Evolutionary conservation across 2,113 vertebrate species (phyloP).

Genomic region (Albula goreensis): DNA sequence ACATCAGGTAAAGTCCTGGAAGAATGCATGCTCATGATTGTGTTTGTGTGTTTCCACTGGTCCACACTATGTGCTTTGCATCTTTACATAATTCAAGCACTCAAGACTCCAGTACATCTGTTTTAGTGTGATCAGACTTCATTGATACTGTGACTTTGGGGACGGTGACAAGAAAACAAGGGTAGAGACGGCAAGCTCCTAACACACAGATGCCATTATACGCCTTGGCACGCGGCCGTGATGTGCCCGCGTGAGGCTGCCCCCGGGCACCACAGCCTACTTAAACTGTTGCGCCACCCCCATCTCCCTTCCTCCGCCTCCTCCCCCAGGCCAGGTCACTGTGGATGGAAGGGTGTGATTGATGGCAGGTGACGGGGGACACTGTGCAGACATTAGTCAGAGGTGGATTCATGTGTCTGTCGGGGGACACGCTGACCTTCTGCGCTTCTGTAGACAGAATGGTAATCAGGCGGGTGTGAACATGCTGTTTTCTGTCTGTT

Average conservation of each 20-base stretch:
- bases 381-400: neutral
- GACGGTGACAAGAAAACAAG: neutral
- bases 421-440: neutral
- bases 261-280: neutral
- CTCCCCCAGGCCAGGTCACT: neutral
- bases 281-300: neutral
- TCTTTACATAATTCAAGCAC: neutral
- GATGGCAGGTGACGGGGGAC: neutral
- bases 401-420: neutral
- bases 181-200: neutral
- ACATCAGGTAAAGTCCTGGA: conserved; percentile 79
- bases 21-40: neutral
- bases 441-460: neutral
- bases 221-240: neutral
- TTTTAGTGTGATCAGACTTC: neutral
- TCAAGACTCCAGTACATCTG: neutral
- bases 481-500: neutral
- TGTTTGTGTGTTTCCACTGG: conserved; percentile 8
- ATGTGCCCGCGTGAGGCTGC: neutral
- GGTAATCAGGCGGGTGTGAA: neutral
- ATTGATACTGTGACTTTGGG: neutral
- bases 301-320: neutral
- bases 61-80: neutral
- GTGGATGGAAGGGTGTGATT: neutral
- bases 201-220: neutral